A percentile compares a stretch with the other conserved stretches of the same genome.
phyloP scores from a whole-genome alignment of 1,140 invertebrate species.

The Drosophila orena region DNA sequence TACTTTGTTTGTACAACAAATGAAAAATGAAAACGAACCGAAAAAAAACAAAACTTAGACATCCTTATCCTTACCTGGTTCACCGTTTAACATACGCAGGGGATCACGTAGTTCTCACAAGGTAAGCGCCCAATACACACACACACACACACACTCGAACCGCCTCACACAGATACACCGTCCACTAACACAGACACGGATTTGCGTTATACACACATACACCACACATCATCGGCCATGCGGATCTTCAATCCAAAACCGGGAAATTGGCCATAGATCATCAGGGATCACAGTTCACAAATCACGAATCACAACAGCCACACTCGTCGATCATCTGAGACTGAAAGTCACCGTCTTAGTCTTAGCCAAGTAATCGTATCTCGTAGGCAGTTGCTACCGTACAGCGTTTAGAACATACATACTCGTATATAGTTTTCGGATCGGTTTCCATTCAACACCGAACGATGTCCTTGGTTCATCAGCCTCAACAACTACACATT shows the following conservation, averaged over 20 bases:
- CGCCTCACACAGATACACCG: slow-evolving; percentile 34
- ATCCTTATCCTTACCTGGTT: slow-evolving; percentile 97
- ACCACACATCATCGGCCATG: slow-evolving; percentile 4
- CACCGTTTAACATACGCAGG: slow-evolving; percentile 96
- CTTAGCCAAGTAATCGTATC: slow-evolving; percentile 22
- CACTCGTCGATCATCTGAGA: slow-evolving; percentile 3
- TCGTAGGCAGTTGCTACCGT: slow-evolving; percentile 40
- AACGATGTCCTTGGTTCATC: slow-evolving; percentile 14
- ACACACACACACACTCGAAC: slow-evolving; percentile 60
- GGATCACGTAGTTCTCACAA: slow-evolving; percentile 96
- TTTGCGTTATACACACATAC: slow-evolving; percentile 19
- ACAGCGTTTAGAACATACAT: slow-evolving; percentile 24
- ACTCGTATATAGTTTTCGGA: slow-evolving; percentile 29
- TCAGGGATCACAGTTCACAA: too few relatives aligned
- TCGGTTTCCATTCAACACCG: slow-evolving; percentile 23
- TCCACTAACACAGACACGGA: slow-evolving; percentile 8
- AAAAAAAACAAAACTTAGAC: slow-evolving; percentile 88
- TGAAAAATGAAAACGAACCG: slow-evolving; percentile 61
- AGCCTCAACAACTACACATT: not conserved
- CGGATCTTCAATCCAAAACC: not conserved
- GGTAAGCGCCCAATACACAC: slow-evolving; percentile 86
- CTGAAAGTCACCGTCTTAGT: slow-evolving; percentile 20
- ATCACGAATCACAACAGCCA: not conserved
- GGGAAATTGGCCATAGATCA: slow-evolving; percentile 8
- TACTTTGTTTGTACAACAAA: slow-evolving; percentile 76